phyloP scores from a whole-genome alignment of 2,113 vertebrate species.

The Calonectris borealis region DNA sequence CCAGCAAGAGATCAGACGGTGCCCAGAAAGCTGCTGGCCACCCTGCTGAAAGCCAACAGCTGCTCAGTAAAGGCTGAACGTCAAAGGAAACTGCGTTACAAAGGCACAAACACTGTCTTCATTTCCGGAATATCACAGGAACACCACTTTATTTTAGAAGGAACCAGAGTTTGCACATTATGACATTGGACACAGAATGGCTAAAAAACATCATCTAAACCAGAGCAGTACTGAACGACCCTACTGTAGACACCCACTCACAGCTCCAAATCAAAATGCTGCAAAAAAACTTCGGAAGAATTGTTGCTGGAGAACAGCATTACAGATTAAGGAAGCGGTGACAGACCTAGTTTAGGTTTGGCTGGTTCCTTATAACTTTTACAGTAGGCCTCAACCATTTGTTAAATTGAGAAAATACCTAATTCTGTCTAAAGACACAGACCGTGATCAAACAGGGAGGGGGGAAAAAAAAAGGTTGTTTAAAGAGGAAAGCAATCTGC shows the following conservation, averaged over 20 bases:
- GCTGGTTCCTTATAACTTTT: background rate
- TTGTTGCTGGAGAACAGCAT: background rate
- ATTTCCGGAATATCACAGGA: background rate
- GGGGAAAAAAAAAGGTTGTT: background rate
- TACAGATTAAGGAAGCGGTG: background rate
- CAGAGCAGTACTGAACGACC: background rate
- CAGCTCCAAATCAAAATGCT: background rate
- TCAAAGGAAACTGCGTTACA: background rate
- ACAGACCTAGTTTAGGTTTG: background rate
- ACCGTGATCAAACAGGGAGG: background rate
- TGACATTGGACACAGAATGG: background rate
- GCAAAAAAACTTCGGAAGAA: background rate
- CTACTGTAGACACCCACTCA: background rate
- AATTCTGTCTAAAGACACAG: background rate
- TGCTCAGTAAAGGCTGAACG: background rate
- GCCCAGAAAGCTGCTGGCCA: background rate
- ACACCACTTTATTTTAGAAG: background rate
- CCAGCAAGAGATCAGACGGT: background rate
- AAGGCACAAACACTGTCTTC: background rate
- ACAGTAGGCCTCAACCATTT: background rate
- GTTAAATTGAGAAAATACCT: background rate
- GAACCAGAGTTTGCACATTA: background rate
- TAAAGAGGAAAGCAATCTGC: background rate
- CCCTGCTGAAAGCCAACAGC: background rate
- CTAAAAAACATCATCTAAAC: background rate